These are phyloP conservation scores for Hyles euphorbiae DNA, from an alignment of 1,140 invertebrate genomes.

Conservation along the genomic window DNA sequence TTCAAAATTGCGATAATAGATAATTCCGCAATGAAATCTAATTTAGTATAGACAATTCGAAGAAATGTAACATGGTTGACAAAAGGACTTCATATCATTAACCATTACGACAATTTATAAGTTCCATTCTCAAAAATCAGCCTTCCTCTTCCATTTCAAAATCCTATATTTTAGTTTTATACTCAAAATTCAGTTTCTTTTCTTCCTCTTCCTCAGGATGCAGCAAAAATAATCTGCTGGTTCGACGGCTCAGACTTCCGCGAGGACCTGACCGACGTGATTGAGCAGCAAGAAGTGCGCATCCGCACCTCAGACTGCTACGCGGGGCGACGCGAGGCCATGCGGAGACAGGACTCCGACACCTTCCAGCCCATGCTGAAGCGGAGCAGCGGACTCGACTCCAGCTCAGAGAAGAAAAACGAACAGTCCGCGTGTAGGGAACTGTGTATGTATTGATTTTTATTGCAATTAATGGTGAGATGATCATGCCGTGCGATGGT, in stretches of 20 bases:
- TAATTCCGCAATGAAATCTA: too few relatives aligned
- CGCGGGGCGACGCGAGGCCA: slow-evolving; percentile 38
- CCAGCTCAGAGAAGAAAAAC: slow-evolving; percentile 45
- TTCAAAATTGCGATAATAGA: too few relatives aligned
- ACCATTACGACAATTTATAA: too few relatives aligned
- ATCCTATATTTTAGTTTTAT: too few relatives aligned
- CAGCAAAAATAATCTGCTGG: slow-evolving; percentile 69
- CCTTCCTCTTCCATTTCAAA: too few relatives aligned
- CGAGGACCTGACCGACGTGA: slow-evolving; percentile 63
- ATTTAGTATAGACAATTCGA: too few relatives aligned
- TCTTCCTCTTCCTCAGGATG: slow-evolving; percentile 48
- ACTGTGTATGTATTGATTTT: slow-evolving; percentile 39
- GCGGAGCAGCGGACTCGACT: slow-evolving; percentile 50
- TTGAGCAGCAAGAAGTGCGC: slow-evolving; percentile 64
- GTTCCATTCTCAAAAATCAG: too few relatives aligned
- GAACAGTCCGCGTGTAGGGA: slow-evolving; percentile 49
- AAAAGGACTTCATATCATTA: too few relatives aligned
- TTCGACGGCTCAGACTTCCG: slow-evolving; percentile 66
- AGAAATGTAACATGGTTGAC: too few relatives aligned
- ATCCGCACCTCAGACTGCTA: slow-evolving; percentile 59
- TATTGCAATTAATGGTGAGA: not conserved
- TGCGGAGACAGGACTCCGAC: slow-evolving; percentile 52
- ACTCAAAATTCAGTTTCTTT: too few relatives aligned
- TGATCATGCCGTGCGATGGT: too few relatives aligned
- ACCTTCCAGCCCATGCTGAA: slow-evolving; percentile 64